A percentile compares a stretch with the other conserved stretches of the same genome.
phyloP scores from a whole-genome alignment of 2,113 vertebrate genomes.

The Ameiurus melas region DNA sequence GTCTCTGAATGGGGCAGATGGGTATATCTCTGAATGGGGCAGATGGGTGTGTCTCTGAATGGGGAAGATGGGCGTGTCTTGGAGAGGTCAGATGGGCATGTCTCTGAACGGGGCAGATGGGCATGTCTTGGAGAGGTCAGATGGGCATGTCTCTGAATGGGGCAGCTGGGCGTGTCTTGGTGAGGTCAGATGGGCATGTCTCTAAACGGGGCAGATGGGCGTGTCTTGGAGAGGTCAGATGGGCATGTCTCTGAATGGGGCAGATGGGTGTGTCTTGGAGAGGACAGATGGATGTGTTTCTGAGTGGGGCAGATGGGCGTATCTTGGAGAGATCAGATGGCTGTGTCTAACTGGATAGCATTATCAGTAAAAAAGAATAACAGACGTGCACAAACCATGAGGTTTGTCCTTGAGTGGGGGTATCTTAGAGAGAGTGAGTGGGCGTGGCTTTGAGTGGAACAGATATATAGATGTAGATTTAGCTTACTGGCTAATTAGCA shows the following conservation, averaged over 20 bases:
- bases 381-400: no score
- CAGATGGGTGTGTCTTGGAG: no score
- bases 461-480: background rate
- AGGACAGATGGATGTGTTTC: background rate
- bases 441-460: no score
- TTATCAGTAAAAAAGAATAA: no score
- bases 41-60: background rate
- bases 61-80: background rate
- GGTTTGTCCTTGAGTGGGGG: no score
- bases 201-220: background rate
- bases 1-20: background rate
- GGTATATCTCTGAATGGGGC: background rate
- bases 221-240: background rate
- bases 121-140: background rate
- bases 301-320: no score
- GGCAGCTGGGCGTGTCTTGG: background rate
- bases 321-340: no score
- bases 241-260: no score
- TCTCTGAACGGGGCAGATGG: background rate
- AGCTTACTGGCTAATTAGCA: background rate
- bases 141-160: background rate
- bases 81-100: rapidly evolving
- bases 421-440: no score
- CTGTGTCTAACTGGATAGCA: background rate
- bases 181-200: background rate